A percentile compares a stretch with the other conserved stretches of the same genome.
phyloP scores from a whole-genome alignment of 2,888 invertebrate genomes.

The Mythimna vitellina region DNA sequence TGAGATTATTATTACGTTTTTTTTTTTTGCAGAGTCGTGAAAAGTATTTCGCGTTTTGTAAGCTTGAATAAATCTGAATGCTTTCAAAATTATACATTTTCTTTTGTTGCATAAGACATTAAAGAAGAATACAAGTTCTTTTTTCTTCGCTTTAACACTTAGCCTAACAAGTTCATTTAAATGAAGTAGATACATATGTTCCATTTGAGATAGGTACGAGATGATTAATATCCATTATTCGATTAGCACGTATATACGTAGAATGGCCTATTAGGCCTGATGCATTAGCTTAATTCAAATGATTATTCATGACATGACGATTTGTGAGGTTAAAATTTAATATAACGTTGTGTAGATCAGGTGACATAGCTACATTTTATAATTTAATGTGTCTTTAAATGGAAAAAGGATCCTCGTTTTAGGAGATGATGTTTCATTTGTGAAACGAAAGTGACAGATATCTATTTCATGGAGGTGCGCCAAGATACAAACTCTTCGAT shows the following conservation, averaged over 20 bases:
- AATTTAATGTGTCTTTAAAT: conserved; percentile 29
- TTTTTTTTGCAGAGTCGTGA: no score
- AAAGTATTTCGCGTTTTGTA: no score
- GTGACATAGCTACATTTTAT: conserved; percentile 36
- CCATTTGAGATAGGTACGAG: conserved; percentile 46
- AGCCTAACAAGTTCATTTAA: neutral
- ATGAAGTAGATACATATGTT: conserved; percentile 13
- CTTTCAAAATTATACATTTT: no score
- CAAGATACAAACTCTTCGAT: neutral
- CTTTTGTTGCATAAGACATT: no score
- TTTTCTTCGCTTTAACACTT: neutral
- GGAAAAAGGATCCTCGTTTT: conserved; percentile 10
- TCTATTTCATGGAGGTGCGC: neutral
- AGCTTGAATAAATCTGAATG: no score
- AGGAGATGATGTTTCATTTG: conserved; percentile 30
- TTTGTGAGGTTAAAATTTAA: conserved; percentile 44
- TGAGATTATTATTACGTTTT: no score
- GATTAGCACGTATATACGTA: conserved; percentile 54
- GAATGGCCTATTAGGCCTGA: conserved; percentile 61
- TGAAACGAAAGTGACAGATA: conserved; percentile 1
- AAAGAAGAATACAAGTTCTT: neutral
- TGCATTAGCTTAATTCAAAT: conserved; percentile 69
- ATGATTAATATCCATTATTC: conserved; percentile 63
- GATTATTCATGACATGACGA: conserved; percentile 70
- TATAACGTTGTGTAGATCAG: conserved; percentile 27